Percentiles rank a stretch among this genome's conserved stretches.
These are phyloP conservation scores for Aselliscus stoliczkanus DNA, from an alignment of 2,797 vertebrate species.

Conservation along the genomic window DNA sequence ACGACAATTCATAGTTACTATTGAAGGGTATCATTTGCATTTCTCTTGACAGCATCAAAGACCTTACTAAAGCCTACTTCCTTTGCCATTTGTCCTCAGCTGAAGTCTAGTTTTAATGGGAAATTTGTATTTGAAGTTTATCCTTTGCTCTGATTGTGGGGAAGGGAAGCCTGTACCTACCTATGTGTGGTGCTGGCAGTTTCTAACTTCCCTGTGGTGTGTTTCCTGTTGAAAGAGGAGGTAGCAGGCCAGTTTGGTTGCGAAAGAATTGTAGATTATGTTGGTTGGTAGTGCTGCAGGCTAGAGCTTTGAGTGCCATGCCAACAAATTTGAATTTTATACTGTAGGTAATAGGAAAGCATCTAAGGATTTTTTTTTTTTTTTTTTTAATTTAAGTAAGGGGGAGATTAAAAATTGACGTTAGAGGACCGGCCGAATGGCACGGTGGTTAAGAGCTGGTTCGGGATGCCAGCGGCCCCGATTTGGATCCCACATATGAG, in stretches of 20 bases:
- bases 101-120: background rate
- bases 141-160: constrained; percentile 6
- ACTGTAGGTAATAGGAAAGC: background rate
- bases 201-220: background rate
- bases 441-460: too few species aligned
- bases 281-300: background rate
- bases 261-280: background rate
- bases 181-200: background rate
- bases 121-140: constrained; percentile 5
- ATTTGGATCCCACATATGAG: too few species aligned
- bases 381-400: background rate
- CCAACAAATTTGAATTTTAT: constrained; percentile 14
- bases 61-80: background rate
- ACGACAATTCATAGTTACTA: background rate
- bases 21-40: background rate
- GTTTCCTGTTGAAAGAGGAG: background rate
- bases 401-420: constrained; percentile 13
- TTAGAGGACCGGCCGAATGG: too few species aligned
- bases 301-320: background rate
- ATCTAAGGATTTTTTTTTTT: background rate
- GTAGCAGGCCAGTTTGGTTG: background rate
- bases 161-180: background rate
- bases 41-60: background rate
- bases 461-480: too few species aligned
- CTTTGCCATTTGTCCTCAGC: background rate